These are phyloP conservation scores for Megalops cyprinoides DNA, from an alignment of 2,797 vertebrate species.

Conservation along the genomic window DNA sequence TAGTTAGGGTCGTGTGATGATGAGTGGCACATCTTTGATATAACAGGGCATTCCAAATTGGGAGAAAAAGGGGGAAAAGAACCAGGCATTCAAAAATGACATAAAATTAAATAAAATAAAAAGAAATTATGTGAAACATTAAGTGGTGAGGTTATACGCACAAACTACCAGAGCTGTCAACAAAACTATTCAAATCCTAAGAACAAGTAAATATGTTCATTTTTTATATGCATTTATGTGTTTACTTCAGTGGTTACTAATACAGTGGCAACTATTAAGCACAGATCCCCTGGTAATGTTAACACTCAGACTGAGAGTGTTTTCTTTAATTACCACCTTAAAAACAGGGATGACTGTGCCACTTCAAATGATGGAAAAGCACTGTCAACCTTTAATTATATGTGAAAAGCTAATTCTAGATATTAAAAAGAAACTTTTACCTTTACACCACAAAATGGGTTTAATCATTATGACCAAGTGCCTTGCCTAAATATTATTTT, in stretches of 20 bases:
- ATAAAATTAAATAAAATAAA: no score
- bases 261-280: constrained; percentile 77
- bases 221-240: not conserved
- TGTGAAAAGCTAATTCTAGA: constrained; percentile 3
- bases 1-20: no score
- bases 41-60: no score
- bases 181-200: constrained; percentile 67
- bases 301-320: constrained; percentile 53
- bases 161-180: constrained; percentile 50
- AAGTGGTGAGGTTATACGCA: constrained; percentile 31
- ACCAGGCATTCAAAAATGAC: no score
- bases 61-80: no score
- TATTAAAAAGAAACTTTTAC: not conserved
- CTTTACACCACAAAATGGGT: not conserved
- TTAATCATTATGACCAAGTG: constrained; percentile 19
- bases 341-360: constrained; percentile 63
- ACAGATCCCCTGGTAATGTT: constrained; percentile 70
- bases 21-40: no score
- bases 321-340: constrained; percentile 54
- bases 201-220: constrained; percentile 61
- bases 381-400: no score
- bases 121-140: no score
- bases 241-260: constrained; percentile 72
- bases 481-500: not conserved
- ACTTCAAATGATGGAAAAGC: no score